Conservation (phyloP, 2,888 invertebrate species). For the Isotomurus palustris region DNA sequence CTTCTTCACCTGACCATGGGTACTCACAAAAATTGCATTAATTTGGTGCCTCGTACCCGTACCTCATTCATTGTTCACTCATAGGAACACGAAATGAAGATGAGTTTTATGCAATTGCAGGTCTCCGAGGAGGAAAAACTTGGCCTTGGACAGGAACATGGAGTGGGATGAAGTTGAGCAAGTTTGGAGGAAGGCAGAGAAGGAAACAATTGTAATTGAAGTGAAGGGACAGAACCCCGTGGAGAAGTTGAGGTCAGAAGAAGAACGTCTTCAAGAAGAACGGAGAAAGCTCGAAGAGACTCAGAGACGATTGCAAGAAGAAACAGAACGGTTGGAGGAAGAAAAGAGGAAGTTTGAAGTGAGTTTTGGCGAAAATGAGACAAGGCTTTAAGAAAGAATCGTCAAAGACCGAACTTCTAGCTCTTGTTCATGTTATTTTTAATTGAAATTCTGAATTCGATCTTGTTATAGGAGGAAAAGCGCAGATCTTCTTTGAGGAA, state of each 20-base stretch:
- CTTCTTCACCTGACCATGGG: too few relatives aligned
- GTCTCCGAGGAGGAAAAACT: neutral
- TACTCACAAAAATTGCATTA: too few relatives aligned
- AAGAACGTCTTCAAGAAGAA: constrained; percentile 47
- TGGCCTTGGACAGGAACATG: constrained; percentile 50
- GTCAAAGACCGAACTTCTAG: neutral
- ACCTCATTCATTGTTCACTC: too few relatives aligned
- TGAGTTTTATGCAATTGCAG: neutral
- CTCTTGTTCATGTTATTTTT: neutral
- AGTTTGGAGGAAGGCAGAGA: constrained; percentile 56
- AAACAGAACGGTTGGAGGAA: constrained; percentile 47
- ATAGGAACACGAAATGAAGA: neutral
- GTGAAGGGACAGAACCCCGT: constrained; percentile 38
- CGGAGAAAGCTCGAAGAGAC: constrained; percentile 47
- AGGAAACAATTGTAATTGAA: constrained; percentile 46
- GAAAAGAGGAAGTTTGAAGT: constrained; percentile 47
- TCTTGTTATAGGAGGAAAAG: constrained; percentile 41
- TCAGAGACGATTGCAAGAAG: constrained; percentile 45
- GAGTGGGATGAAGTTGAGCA: constrained; percentile 62
- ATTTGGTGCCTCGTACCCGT: too few relatives aligned
- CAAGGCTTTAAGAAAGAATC: neutral
- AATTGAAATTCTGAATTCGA: neutral
- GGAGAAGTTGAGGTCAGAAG: constrained; percentile 38
- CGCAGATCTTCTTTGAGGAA: constrained; percentile 33
- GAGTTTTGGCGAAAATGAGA: neutral